Conservation (phyloP, 2,113 vertebrate species). For the Microtus ochrogaster region DNA sequence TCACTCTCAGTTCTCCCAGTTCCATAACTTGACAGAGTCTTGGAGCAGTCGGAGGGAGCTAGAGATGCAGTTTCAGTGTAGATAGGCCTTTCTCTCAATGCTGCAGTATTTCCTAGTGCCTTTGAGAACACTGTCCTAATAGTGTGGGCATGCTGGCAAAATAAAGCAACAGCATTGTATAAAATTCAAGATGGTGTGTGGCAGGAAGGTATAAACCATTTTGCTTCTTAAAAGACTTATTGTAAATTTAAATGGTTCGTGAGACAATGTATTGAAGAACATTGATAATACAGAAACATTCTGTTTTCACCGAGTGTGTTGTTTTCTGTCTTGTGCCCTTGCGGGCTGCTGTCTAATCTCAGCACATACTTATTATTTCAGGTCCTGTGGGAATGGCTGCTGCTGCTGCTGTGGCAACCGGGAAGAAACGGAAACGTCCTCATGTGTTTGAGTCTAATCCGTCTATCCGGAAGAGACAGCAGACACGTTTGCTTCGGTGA, state of each 20-base stretch:
- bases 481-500: constrained; percentile 97
- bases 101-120: neutral
- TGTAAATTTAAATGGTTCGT: neutral
- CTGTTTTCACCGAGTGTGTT: constrained; percentile 7
- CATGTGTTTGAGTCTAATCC: constrained; percentile 99
- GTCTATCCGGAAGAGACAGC: constrained; percentile 97
- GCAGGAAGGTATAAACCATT: neutral
- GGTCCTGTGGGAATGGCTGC: constrained; percentile 99
- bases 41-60: neutral
- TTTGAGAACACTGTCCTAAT: constrained; percentile 28
- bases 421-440: constrained; percentile 97
- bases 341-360: neutral
- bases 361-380: constrained; percentile 80
- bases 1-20: neutral
- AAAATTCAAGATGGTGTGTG: constrained; percentile 4
- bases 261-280: constrained; percentile 17
- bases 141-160: constrained; percentile 48
- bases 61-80: constrained; percentile 2
- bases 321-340: neutral
- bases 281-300: neutral
- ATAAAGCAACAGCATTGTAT: constrained; percentile 10
- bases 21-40: constrained; percentile 7
- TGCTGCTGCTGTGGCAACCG: constrained; percentile 97
- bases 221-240: neutral
- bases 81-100: neutral